These are phyloP conservation scores for Chrysolophus pictus DNA, from an alignment of 2,797 vertebrate species.

Conservation along the genomic window DNA sequence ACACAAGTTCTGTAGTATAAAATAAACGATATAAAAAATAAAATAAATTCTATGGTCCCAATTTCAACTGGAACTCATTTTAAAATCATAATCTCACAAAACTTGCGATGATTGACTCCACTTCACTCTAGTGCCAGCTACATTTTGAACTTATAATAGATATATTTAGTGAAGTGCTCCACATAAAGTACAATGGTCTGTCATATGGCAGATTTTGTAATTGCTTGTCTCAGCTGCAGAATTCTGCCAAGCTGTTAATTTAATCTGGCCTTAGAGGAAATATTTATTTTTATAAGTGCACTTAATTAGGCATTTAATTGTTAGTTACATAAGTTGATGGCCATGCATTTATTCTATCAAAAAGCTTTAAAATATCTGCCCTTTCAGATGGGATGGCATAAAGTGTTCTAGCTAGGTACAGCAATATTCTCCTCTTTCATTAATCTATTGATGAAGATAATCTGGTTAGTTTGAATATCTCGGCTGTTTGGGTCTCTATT, in stretches of 20 bases:
- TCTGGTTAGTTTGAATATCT: neutral
- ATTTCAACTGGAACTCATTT: neutral
- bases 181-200: neutral
- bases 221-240: slow-evolving; percentile 1
- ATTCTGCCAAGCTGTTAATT: neutral
- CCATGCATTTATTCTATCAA: neutral
- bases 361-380: neutral
- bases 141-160: neutral
- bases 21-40: neutral
- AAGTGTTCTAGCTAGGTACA: neutral
- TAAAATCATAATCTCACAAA: neutral
- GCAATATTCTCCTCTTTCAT: neutral
- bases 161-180: neutral
- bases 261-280: neutral
- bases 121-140: neutral
- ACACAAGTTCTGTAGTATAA: neutral
- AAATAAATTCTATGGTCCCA: too few species aligned
- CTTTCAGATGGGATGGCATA: neutral
- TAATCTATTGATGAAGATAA: neutral
- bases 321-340: neutral
- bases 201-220: neutral
- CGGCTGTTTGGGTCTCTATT: neutral
- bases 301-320: neutral
- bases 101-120: neutral
- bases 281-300: neutral